A percentile compares a stretch with the other conserved stretches of the same genome.
Evolutionary conservation across 2,113 vertebrate genomes (phyloP).

Genomic region (Electrona antarctica): DNA sequence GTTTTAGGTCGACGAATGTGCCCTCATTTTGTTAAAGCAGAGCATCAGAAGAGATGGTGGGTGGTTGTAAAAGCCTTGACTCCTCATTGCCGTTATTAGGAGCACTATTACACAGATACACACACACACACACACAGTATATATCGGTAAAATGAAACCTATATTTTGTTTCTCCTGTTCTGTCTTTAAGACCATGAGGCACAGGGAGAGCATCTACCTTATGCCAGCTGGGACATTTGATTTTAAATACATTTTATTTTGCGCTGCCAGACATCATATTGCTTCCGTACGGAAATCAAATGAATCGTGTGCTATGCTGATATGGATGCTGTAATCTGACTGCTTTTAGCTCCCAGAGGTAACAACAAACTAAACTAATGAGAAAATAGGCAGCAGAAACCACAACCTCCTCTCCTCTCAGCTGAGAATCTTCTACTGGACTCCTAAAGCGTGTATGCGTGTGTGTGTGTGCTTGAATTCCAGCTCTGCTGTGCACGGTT

Average conservation of each 20-base stretch:
- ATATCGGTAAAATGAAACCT: conserved; percentile 33
- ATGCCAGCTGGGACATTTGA: conserved; percentile 16
- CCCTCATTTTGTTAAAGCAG: conserved; percentile 29
- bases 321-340: conserved; percentile 2
- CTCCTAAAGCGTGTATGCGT: neutral
- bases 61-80: conserved; percentile 21
- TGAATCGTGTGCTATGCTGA: neutral
- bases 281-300: neutral
- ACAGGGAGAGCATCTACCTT: neutral
- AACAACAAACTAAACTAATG: conserved; percentile 1
- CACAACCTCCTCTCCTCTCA: neutral
- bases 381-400: conserved; percentile 31
- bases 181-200: conserved; percentile 34
- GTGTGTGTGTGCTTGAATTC: conserved; percentile 28
- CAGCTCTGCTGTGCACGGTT: conserved; percentile 18
- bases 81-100: conserved; percentile 22
- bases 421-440: conserved; percentile 16
- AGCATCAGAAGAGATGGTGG: conserved; percentile 29
- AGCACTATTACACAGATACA: too few species aligned
- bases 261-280: conserved; percentile 13
- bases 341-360: conserved; percentile 15
- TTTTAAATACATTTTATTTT: conserved; percentile 27
- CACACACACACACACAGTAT: neutral
- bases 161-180: conserved; percentile 32
- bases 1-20: conserved; percentile 22